Percentiles rank a stretch among this genome's conserved stretches.
These are phyloP conservation scores for Vanacampus margaritifer DNA, from an alignment of 2,113 vertebrate genomes.

Conservation along the genomic window DNA sequence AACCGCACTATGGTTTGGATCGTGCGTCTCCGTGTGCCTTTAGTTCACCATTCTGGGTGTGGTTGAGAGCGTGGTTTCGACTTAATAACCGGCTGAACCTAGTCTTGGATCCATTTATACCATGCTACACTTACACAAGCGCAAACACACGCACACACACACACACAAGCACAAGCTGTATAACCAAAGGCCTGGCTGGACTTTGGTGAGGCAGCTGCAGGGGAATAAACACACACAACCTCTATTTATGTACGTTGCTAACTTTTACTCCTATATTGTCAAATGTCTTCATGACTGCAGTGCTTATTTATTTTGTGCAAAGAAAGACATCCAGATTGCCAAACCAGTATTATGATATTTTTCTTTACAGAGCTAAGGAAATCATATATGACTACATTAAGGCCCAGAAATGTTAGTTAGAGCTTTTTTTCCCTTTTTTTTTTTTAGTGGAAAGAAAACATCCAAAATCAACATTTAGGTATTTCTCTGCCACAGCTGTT, in stretches of 20 bases:
- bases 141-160: neutral
- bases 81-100: constrained; percentile 64
- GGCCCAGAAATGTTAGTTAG: neutral
- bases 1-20: constrained; percentile 47
- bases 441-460: constrained; percentile 4
- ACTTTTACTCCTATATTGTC: constrained; percentile 9
- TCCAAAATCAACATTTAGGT: neutral
- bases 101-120: constrained; percentile 56
- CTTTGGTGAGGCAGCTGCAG: constrained; percentile 13
- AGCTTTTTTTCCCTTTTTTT: neutral
- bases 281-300: neutral
- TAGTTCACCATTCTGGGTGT: constrained; percentile 61
- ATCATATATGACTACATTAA: neutral
- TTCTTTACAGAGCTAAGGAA: neutral
- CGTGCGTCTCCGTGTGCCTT: constrained; percentile 36
- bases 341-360: neutral
- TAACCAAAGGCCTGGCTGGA: constrained; percentile 50
- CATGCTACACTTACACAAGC: constrained; percentile 26
- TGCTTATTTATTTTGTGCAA: neutral
- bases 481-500: neutral
- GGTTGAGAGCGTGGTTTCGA: constrained; percentile 70
- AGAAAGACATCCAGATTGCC: neutral
- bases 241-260: constrained; percentile 13
- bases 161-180: constrained; percentile 30
- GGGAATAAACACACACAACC: constrained; percentile 10